Evolutionary conservation across 2,888 invertebrate genomes (phyloP), one percentile per base, ranked within the genome.

Genomic region (Stictocephala bisonia): DNA sequence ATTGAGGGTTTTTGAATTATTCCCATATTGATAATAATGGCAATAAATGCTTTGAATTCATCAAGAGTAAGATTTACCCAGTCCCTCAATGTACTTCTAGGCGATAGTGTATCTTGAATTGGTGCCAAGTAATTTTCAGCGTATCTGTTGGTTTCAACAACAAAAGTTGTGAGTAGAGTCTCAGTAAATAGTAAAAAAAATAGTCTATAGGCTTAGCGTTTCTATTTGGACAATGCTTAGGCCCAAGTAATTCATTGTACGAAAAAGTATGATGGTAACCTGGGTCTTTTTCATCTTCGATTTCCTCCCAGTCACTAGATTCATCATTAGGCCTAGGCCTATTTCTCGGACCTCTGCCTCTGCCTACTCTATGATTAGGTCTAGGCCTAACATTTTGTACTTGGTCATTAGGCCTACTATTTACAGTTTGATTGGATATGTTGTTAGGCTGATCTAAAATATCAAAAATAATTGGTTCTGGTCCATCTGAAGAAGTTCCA

Each of bases 41-140:
- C 60, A 35, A 72, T 6, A 22, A 72, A 72, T 7, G 41, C 72
- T 44, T 72, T 72, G 13, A 64, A 27, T 66, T 72, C 64, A 22
- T 11, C 35, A 7, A 29, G 11, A 18, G 31, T 56, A 24, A 56
- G 13, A 20, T 70, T 70, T 13, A 56, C 26, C 70, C 70, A 53
- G 7, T 15, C 9, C 13, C 11, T 31, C 18, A 69, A 2, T 1
- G 18, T 27, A 15, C 69, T 69, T 9, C 18, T 27, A 2, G 69
- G 70, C 7, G 56, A 56, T 3, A 66, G n/a, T n/a, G n/a, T n/a
- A n/a, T n/a, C n/a, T n/a, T n/a, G n/a, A n/a, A n/a, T n/a, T n/a
- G n/a, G n/a, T n/a, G n/a, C n/a, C n/a, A n/a, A n/a, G n/a, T n/a
- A n/a, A n/a, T 15, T 13, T 68, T 24, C n/a, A 20, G n/a, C 68